These are phyloP conservation scores for Mercenaria mercenaria DNA, from an alignment of 1,140 invertebrate species.

Conservation along the genomic window DNA sequence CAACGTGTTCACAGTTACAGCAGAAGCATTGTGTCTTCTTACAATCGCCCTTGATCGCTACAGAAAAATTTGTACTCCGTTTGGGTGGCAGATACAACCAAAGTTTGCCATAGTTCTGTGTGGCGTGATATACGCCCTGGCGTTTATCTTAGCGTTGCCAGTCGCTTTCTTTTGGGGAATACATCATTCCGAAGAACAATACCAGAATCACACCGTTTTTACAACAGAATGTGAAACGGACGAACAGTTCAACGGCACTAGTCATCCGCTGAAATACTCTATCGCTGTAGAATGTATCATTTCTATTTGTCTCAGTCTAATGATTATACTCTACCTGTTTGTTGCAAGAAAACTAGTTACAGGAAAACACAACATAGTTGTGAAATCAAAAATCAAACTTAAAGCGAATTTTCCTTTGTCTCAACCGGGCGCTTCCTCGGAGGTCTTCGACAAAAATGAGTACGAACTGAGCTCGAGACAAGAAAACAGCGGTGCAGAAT, in stretches of 20 bases:
- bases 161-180: slow-evolving; percentile 38
- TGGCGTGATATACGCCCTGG: not conserved
- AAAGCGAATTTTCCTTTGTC: no score
- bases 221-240: slow-evolving; percentile 58
- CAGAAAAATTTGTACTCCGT: slow-evolving; percentile 70
- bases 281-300: not conserved
- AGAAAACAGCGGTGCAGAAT: not conserved
- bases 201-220: not conserved
- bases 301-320: not conserved
- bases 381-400: not conserved
- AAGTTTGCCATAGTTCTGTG: slow-evolving; percentile 21
- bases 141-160: not conserved
- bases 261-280: slow-evolving; percentile 24
- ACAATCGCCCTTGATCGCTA: slow-evolving; percentile 73
- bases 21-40: slow-evolving; percentile 68
- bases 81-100: slow-evolving; percentile 64
- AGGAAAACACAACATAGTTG: not conserved
- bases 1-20: slow-evolving; percentile 70
- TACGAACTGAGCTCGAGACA: not conserved
- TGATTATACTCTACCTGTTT: not conserved
- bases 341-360: slow-evolving; percentile 1
- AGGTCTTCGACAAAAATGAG: not conserved
- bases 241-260: not conserved
- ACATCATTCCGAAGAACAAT: not conserved
- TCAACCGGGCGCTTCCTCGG: not conserved